Evolutionary conservation across 2,113 vertebrate genomes (phyloP).

Genomic region (Pungitius pungitius): DNA sequence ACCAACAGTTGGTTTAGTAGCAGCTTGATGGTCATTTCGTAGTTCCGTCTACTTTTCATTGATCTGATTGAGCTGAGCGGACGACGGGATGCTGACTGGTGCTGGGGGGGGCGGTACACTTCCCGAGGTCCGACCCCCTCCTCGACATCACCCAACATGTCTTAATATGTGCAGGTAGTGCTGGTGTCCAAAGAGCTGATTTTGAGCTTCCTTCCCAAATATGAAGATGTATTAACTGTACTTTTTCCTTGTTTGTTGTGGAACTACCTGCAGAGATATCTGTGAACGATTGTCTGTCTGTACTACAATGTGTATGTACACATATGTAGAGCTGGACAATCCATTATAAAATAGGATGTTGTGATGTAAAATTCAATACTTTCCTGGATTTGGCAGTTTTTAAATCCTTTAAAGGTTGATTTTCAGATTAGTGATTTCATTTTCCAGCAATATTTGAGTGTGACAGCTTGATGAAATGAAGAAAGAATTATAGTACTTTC

Average conservation of each 20-base stretch:
- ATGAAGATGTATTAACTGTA: not conserved
- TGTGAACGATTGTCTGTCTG: not conserved
- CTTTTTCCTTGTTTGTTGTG: not conserved
- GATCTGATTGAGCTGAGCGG: slow-evolving; percentile 59
- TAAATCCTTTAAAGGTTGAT: not conserved
- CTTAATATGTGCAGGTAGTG: slow-evolving; percentile 10
- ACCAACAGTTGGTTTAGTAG: slow-evolving; percentile 12
- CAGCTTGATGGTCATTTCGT: slow-evolving; percentile 21
- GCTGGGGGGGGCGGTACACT: slow-evolving; percentile 42
- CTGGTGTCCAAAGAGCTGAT: slow-evolving; percentile 9
- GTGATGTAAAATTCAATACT: not conserved
- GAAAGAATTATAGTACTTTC: not conserved
- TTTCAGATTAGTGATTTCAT: not conserved
- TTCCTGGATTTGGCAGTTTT: not conserved
- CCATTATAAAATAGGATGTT: slow-evolving; percentile 7
- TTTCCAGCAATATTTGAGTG: not conserved
- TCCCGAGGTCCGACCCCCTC: slow-evolving; percentile 36
- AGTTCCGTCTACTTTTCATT: slow-evolving; percentile 43
- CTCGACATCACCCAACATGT: not conserved
- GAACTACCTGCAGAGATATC: not conserved
- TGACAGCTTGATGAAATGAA: not conserved
- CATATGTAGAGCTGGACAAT: not conserved
- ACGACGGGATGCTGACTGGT: slow-evolving; percentile 61
- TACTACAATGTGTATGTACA: not conserved
- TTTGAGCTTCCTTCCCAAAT: not conserved